Evolutionary conservation across 1,140 invertebrate species (phyloP), one percentile per base, ranked within the genome.

Genomic region (Heliothis subflexa): DNA sequence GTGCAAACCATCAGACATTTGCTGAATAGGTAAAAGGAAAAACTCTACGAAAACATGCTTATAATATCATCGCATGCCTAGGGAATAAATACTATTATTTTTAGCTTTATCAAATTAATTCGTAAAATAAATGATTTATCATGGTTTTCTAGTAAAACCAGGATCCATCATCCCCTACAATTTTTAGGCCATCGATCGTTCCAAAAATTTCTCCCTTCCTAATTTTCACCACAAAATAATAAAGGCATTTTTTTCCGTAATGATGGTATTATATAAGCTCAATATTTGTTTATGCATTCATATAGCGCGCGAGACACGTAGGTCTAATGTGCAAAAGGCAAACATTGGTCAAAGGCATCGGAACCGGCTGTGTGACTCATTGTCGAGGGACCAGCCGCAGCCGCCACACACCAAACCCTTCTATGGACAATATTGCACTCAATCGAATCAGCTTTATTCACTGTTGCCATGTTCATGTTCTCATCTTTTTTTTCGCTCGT

Each of bases 311-410:
- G 59, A 52, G 73, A 75, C 73, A 75, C 59, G 59, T 75, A 75
- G 73, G 59, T 75, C 73, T 75, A 64, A 64, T 61, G 47, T 78
- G 75, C 78, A 78, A 64, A 75, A 72, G 70, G 74, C 72, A 77
- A 77, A 55, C 62, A 62, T 57, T 62, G 78, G 74, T 72, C 61
- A 73, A 59, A 78, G 61, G 49, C 79, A 50, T 54, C 16, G 61
- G 78, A 88, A 88, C 88, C 85, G 85, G 86, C 84, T 83, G 77
- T 64, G 72, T 89, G 88, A 89, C 55, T 89, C 88, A 89, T 85
- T 88, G 81, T 82, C 75, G 71, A 52, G 28, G 33, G 62, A 77
- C 70, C 61, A 61, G 18, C 62, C 40, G 75, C 45, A 64, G 77
- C 55, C 81, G 73, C 80, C 18, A 64, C 25, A 47, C 50, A 21